Evolutionary conservation across 2,113 vertebrate species (phyloP).

Genomic region (Silurus glanis): DNA sequence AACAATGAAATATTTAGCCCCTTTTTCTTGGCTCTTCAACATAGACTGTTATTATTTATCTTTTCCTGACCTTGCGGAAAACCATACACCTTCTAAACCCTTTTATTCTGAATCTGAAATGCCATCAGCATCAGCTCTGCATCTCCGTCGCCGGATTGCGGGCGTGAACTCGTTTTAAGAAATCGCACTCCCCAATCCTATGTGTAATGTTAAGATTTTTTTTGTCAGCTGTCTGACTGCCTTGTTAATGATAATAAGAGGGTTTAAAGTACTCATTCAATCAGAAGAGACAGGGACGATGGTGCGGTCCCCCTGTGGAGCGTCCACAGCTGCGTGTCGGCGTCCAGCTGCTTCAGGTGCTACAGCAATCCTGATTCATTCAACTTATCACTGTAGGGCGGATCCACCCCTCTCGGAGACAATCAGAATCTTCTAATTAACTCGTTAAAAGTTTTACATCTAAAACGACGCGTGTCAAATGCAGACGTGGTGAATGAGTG

Average conservation of each 20-base stretch:
- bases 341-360: constrained; percentile 46
- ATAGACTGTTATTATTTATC: background rate
- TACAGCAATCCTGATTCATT: constrained; percentile 29
- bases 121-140: background rate
- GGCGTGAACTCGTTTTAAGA: background rate
- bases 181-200: background rate
- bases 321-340: constrained; percentile 44
- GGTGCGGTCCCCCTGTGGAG: constrained; percentile 7
- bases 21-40: background rate
- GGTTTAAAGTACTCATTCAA: constrained; percentile 43
- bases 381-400: constrained; percentile 20
- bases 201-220: background rate
- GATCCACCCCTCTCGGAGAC: constrained; percentile 33
- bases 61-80: background rate
- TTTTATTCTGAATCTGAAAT: constrained; percentile 4
- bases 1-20: background rate
- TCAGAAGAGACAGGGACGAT: constrained; percentile 32
- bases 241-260: constrained; percentile 50
- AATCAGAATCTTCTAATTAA: constrained; percentile 48
- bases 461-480: constrained; percentile 21
- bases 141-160: background rate
- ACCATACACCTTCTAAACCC: background rate
- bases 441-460: constrained; percentile 21
- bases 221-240: constrained; percentile 16
- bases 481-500: constrained; percentile 6